phyloP scores from a whole-genome alignment of 2,113 vertebrate genomes.

The Nipponia nippon region DNA sequence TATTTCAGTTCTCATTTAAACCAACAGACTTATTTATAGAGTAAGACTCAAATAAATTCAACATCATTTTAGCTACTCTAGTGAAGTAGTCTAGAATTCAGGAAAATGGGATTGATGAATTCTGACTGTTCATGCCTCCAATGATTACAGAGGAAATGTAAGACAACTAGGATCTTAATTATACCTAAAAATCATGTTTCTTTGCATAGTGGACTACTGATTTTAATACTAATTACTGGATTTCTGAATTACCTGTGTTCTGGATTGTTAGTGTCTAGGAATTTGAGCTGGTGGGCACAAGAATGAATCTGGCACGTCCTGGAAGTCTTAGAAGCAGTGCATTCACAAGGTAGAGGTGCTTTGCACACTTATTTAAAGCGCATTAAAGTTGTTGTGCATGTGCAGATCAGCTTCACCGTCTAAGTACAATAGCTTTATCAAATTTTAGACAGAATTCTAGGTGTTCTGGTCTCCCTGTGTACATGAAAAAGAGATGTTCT shows the following conservation, averaged over 20 bases:
- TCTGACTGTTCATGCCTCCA: background rate
- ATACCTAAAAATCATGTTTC: background rate
- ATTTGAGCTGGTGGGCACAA: background rate
- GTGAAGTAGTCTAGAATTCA: background rate
- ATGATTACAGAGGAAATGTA: background rate
- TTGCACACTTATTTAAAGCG: background rate
- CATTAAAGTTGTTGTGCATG: background rate
- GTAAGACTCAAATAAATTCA: background rate
- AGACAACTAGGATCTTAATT: background rate
- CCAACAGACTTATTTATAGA: background rate
- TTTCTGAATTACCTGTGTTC: background rate
- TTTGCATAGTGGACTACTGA: background rate
- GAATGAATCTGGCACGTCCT: background rate
- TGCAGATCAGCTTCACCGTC: background rate
- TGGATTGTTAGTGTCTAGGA: background rate
- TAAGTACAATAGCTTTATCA: background rate
- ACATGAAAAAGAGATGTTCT: background rate
- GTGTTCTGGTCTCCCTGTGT: background rate
- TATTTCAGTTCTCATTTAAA: background rate
- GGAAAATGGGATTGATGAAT: background rate
- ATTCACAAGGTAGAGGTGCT: background rate
- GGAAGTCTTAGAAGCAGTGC: background rate
- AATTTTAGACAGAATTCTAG: background rate
- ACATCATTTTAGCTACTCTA: background rate
- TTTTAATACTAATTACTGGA: background rate